Evolutionary conservation across 2,888 invertebrate genomes (phyloP), one percentile per base, ranked within the genome.

Genomic region (Nomada ferruginata): DNA sequence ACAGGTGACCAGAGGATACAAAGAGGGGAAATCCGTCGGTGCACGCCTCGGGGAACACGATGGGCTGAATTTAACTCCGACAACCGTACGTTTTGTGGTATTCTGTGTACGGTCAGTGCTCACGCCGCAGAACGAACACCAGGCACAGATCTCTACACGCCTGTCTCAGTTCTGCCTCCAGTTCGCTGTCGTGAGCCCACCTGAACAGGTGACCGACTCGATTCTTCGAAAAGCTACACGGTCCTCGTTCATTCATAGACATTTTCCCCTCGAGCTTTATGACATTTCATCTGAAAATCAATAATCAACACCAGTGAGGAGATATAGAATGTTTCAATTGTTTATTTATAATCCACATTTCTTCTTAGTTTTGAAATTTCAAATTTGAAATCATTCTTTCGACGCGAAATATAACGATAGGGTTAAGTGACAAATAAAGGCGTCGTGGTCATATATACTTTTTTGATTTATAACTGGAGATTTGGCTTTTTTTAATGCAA

Each of bases 141-240:
- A 71, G 88, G 61, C 81, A 85, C 83, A 81, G 85, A 87, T 81
- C 86, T 55, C 76, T 78, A 47, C 84, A 81, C 84, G 76, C 75
- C 82, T 80, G 82, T 81, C 74, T 82, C 83, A 83, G 63, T 82
- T 79, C 74, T 70, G 83, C 87, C 86, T 85, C 86, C 83, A 93
- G 93, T 93, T 91, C 86, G 89, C 89, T 87, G 76, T 86, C 89
- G 90, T 87, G 91, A 91, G 88, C 86, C 87, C 89, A 65, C 77
- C 82, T 63, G 87, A 71, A 79, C 87, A 86, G 89, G 88, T 83
- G 88, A 83, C 75, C 71, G 83, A 66, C 74, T 61, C 78, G 61
- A 65, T 79, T 69, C 59, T 64, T 69, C 75, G 73, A 73, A 55
- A 50, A 52, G 26, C 29, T 1, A 15, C 18, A 9, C 64, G 23